These are phyloP conservation scores for Gibbula magus DNA, from an alignment of 2,888 invertebrate species.

Conservation along the genomic window DNA sequence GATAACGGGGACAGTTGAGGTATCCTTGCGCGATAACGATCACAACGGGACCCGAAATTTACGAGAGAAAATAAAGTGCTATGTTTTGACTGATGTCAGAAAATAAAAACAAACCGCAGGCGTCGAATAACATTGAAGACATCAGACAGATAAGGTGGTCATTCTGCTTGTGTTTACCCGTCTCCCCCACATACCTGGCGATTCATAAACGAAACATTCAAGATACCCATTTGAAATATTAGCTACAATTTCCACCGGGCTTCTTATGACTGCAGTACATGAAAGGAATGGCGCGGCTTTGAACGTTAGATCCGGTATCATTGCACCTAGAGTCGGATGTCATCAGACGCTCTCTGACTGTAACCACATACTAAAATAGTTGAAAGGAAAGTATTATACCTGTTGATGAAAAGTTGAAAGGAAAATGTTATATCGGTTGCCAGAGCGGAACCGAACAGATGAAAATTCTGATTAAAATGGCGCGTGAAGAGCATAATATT, in stretches of 20 bases:
- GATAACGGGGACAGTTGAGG: background rate
- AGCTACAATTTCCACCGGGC: background rate
- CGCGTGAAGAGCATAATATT: no score
- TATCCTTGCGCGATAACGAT: no score
- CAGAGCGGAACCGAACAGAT: no score
- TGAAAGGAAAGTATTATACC: background rate
- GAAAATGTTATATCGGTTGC: no score
- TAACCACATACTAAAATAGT: slow-evolving; percentile 5
- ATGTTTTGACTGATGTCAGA: no score
- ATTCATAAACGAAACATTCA: background rate
- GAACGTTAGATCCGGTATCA: background rate
- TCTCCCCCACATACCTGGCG: background rate
- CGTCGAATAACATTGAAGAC: no score
- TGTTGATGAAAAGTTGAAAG: background rate
- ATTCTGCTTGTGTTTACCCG: background rate
- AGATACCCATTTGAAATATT: background rate
- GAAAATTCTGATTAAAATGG: no score
- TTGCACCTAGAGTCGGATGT: background rate
- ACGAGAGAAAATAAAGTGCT: no score
- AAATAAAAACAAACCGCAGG: no score
- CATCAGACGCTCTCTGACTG: background rate
- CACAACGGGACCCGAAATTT: no score
- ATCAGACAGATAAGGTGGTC: background rate
- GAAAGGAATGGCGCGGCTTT: background rate
- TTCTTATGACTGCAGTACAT: background rate